phyloP scores from a whole-genome alignment of 2,113 vertebrate genomes.

The Picathartes gymnocephalus region DNA sequence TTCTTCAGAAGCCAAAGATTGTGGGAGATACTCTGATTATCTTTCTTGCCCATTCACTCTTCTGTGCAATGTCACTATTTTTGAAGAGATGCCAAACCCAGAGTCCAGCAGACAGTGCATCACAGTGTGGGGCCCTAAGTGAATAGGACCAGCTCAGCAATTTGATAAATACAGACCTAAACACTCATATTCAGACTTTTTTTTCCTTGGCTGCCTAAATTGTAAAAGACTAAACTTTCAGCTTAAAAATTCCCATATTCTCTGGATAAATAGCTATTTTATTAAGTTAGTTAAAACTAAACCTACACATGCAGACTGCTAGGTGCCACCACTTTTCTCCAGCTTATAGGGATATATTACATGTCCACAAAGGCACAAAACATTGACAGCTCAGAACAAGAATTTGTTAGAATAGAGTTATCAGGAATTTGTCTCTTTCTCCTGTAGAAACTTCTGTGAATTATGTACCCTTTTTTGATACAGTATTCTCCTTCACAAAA shows the following conservation, averaged over 20 bases:
- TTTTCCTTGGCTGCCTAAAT: background rate
- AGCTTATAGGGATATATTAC: background rate
- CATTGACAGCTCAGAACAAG: background rate
- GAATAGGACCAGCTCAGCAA: background rate
- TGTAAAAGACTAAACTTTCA: background rate
- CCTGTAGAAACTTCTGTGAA: background rate
- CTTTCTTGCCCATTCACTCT: background rate
- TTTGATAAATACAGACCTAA: background rate
- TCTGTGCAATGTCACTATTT: background rate
- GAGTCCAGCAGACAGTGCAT: background rate
- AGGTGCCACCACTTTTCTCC: background rate
- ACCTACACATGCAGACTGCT: background rate
- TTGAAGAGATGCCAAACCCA: background rate
- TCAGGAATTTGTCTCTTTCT: background rate
- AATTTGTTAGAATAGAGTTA: background rate
- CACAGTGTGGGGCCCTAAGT: too few relatives aligned
- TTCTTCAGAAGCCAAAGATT: background rate
- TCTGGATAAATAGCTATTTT: background rate
- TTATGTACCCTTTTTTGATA: background rate
- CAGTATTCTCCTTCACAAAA: background rate
- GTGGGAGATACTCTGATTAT: background rate
- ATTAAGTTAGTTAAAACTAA: background rate
- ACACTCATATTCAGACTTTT: background rate
- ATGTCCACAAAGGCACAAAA: background rate
- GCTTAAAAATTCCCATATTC: background rate